Percentiles rank a stretch among this genome's conserved stretches.
Evolutionary conservation across 1,140 invertebrate species (phyloP).

Genomic region (honey bee (Apis mellifera)): DNA sequence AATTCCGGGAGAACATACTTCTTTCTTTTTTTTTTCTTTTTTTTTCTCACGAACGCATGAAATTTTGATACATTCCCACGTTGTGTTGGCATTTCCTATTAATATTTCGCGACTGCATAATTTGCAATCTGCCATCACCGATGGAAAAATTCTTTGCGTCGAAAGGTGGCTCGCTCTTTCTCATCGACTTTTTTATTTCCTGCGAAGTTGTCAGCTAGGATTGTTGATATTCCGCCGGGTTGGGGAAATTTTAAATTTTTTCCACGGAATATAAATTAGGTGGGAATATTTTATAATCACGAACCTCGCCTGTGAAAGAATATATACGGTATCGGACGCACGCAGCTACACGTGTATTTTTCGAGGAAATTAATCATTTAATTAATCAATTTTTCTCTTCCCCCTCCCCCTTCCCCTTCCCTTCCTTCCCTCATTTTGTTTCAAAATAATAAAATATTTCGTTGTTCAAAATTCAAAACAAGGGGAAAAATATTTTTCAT

Average conservation of each 20-base stretch:
- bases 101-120: constrained; percentile 20
- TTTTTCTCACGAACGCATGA: neutral
- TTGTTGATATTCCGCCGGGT: neutral
- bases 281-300: neutral
- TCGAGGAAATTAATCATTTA: no score
- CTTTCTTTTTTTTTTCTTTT: no score
- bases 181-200: neutral
- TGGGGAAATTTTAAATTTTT: neutral
- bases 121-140: neutral
- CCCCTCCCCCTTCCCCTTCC: neutral
- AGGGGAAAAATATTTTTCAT: neutral
- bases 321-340: neutral
- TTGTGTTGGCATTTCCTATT: neutral
- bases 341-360: neutral
- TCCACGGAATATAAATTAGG: constrained; percentile 6
- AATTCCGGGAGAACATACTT: neutral
- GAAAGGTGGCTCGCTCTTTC: neutral
- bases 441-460: neutral
- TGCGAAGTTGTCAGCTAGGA: neutral
- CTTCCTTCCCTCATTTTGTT: neutral
- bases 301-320: neutral
- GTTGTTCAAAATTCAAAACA: neutral
- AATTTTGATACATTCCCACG: constrained; percentile 21
- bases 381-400: neutral
- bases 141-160: neutral